These are phyloP conservation scores for Chesias legatella DNA, from an alignment of 2,888 invertebrate species.

Conservation along the genomic window DNA sequence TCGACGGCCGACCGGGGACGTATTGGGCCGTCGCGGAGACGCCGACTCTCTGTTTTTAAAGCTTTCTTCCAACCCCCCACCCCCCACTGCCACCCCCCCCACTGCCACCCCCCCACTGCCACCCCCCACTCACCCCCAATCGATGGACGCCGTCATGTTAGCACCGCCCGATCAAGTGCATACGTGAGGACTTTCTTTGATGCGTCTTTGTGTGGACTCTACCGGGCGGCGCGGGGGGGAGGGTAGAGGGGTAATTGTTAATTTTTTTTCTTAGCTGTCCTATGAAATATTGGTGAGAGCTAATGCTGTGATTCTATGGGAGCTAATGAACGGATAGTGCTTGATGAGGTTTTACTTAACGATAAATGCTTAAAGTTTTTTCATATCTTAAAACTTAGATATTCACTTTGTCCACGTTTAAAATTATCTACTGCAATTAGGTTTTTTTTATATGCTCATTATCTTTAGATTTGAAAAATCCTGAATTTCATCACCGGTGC, in stretches of 20 bases:
- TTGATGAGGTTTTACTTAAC: conserved; percentile 2
- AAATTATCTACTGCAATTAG: too few relatives aligned
- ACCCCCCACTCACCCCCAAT: conserved; percentile 56
- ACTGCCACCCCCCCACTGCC: conserved; percentile 28
- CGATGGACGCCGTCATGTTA: conserved; percentile 74
- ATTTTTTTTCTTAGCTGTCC: conserved; percentile 20
- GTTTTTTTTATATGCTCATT: too few relatives aligned
- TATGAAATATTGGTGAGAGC: conserved; percentile 21
- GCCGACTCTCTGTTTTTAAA: conserved; percentile 65
- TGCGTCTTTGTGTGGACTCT: conserved; percentile 54
- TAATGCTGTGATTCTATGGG: conserved; percentile 14
- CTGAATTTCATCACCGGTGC: too few relatives aligned
- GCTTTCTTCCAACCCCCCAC: conserved; percentile 54
- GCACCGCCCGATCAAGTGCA: conserved; percentile 74
- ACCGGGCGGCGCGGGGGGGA: conserved; percentile 21
- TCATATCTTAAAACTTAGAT: too few relatives aligned
- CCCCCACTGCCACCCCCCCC: conserved; percentile 31
- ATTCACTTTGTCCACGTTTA: too few relatives aligned
- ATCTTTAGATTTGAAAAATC: too few relatives aligned
- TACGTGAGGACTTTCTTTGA: conserved; percentile 73
- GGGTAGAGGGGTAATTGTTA: conserved; percentile 37
- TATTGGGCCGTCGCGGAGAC: conserved; percentile 76
- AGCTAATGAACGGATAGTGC: conserved; percentile 10
- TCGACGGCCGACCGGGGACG: conserved; percentile 76
- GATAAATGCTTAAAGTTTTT: too few relatives aligned